These are phyloP conservation scores for Pygocentrus nattereri DNA, from an alignment of 2,797 vertebrate species.

Conservation along the genomic window DNA sequence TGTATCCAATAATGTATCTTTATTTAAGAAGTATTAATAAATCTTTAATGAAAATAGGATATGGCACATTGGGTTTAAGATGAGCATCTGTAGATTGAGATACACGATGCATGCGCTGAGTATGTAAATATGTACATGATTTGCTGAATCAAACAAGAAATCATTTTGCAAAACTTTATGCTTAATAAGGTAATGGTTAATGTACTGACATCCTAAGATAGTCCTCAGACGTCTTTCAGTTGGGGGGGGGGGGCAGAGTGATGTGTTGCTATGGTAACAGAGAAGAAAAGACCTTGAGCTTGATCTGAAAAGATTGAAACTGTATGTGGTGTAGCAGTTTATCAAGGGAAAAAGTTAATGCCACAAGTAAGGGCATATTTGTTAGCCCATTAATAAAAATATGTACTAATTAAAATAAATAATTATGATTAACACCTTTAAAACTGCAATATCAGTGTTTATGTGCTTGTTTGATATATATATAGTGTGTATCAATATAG, in stretches of 20 bases:
- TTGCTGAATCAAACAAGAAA: neutral
- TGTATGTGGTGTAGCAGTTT: neutral
- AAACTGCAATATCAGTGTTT: too few species aligned
- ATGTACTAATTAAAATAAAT: neutral
- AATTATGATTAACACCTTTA: too few species aligned
- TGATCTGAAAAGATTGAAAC: neutral
- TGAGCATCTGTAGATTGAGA: neutral
- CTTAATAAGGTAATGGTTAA: neutral
- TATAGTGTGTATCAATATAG: neutral
- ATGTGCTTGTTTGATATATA: too few species aligned
- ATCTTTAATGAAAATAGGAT: too few species aligned
- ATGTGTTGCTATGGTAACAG: constrained; percentile 36
- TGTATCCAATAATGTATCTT: neutral
- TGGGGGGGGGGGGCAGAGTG: neutral
- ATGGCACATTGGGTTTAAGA: neutral
- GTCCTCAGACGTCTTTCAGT: neutral
- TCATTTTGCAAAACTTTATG: neutral
- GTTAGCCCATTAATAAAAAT: neutral
- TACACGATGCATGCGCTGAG: neutral
- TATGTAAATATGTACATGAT: too few species aligned
- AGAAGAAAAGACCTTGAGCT: constrained; percentile 12
- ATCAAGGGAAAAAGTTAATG: neutral
- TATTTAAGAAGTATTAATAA: neutral
- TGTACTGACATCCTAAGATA: neutral
- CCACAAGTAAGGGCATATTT: too few species aligned